phyloP scores from a whole-genome alignment of 2,113 vertebrate species.

The Equus przewalskii region DNA sequence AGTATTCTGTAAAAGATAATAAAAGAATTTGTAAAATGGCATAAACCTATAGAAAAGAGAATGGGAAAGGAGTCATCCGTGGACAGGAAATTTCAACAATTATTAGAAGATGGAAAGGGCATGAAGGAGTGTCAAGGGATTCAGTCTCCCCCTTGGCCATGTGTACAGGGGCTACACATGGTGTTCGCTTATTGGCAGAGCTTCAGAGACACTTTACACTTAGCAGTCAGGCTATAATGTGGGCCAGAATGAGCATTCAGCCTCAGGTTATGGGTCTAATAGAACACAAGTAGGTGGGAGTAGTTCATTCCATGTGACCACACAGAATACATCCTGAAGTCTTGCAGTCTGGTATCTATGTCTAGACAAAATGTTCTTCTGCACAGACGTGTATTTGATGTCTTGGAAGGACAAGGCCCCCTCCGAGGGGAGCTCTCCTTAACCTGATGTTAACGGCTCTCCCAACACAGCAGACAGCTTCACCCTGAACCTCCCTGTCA shows the following conservation, averaged over 20 bases:
- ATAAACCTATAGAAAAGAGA: neutral
- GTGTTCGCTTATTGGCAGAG: accelerated
- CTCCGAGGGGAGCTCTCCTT: neutral
- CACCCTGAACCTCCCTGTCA: neutral
- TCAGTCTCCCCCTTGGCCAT: neutral
- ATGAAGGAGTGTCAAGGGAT: neutral
- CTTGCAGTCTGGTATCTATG: neutral
- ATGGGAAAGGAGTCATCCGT: neutral
- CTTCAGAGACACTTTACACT: neutral
- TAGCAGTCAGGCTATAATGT: neutral
- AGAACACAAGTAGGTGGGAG: neutral
- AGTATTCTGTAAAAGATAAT: neutral
- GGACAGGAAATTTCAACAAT: neutral
- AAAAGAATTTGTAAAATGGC: neutral
- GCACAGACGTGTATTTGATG: neutral
- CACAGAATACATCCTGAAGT: neutral
- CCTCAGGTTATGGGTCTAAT: neutral
- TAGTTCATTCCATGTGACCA: neutral
- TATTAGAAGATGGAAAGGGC: neutral
- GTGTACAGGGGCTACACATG: accelerated
- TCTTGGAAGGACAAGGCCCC: neutral
- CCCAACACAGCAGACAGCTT: neutral
- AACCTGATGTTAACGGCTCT: neutral
- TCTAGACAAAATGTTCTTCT: neutral
- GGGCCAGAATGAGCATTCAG: neutral